Percentiles rank a stretch among this genome's conserved stretches.
Evolutionary conservation across 2,797 vertebrate species (phyloP).

Genomic region (Periparus ater): DNA sequence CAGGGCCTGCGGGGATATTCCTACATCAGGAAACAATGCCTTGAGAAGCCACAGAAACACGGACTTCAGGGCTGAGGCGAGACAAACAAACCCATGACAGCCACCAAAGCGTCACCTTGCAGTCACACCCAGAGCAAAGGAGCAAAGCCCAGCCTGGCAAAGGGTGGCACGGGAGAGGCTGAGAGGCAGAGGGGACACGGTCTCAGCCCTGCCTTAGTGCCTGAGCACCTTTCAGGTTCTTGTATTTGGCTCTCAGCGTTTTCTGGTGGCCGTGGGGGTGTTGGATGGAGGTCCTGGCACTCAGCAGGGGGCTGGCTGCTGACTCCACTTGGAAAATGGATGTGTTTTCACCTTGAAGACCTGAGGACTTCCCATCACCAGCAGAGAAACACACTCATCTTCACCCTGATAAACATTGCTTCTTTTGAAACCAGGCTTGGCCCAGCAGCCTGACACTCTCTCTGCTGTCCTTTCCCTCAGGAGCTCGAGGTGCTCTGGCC

Average conservation of each 20-base stretch:
- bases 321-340: background rate
- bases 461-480: background rate
- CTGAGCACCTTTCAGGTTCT: background rate
- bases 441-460: background rate
- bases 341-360: background rate
- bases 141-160: background rate
- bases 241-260: background rate
- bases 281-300: background rate
- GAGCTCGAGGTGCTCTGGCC: background rate
- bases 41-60: background rate
- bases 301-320: background rate
- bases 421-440: background rate
- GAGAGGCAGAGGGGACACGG: background rate
- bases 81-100: background rate
- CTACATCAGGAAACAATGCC: background rate
- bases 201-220: background rate
- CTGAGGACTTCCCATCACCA: background rate
- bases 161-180: background rate
- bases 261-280: background rate
- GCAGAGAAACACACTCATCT: background rate
- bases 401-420: background rate
- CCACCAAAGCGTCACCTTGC: background rate
- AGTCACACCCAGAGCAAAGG: background rate
- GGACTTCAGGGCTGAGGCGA: fast-evolving
- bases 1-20: background rate